These are phyloP conservation scores for Catharus ustulatus DNA, from an alignment of 2,797 vertebrate genomes.

Conservation along the genomic window DNA sequence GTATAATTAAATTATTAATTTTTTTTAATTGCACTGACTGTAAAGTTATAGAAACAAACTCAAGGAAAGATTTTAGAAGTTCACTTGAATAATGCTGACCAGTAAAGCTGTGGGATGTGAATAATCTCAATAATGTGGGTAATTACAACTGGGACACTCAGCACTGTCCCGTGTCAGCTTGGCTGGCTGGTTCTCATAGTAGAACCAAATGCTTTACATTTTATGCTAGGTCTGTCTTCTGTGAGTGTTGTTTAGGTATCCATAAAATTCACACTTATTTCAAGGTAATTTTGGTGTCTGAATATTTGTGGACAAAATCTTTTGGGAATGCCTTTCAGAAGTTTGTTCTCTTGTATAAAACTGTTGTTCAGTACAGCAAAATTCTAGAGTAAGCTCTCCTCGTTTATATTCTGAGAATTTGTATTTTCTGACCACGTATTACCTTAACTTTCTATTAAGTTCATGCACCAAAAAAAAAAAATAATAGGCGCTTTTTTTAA, in stretches of 20 bases:
- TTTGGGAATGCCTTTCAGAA: neutral
- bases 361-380: neutral
- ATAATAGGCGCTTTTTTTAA: neutral
- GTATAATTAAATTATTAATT: neutral
- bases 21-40: neutral
- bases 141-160: fast-evolving
- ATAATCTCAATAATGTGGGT: neutral
- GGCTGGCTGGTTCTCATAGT: neutral
- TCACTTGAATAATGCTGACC: neutral
- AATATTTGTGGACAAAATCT: neutral
- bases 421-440: neutral
- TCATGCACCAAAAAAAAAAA: neutral
- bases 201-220: neutral
- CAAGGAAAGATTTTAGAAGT: neutral
- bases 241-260: neutral
- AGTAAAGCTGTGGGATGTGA: neutral
- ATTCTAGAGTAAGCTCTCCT: neutral
- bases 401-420: neutral
- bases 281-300: neutral
- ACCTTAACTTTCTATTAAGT: neutral
- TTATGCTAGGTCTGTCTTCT: fast-evolving
- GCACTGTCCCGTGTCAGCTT: fast-evolving
- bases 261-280: fast-evolving
- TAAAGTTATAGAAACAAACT: neutral
- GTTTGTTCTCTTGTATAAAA: neutral